Evolutionary conservation across 2,888 invertebrate genomes (phyloP).

Genomic region (Lasioglossum vierecki): DNA sequence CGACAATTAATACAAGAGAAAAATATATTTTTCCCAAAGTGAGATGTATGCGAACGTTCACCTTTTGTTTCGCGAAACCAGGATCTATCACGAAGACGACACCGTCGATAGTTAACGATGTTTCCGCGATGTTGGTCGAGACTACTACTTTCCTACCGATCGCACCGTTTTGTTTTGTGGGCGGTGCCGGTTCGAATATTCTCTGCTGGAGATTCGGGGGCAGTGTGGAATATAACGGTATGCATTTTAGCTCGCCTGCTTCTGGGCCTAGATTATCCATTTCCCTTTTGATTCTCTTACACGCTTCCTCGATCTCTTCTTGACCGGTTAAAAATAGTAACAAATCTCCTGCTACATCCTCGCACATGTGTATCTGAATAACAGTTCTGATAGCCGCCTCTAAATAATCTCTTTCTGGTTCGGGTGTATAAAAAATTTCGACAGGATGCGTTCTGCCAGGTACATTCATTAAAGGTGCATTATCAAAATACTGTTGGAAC

Average conservation of each 20-base stretch:
- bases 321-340: conserved; percentile 95
- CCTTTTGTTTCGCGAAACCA: conserved; percentile 99
- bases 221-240: conserved; percentile 98
- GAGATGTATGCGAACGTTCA: conserved; percentile 12
- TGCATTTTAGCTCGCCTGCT: conserved; percentile 98
- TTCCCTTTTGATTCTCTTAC: conserved; percentile 98
- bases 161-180: conserved; percentile 94
- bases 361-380: conserved; percentile 98
- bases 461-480: conserved; percentile 99
- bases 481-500: conserved; percentile 99
- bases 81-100: conserved; percentile 99
- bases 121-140: conserved; percentile 99
- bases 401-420: conserved; percentile 98
- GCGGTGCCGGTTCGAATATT: conserved; percentile 98
- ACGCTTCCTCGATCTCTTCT: conserved; percentile 99
- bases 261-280: conserved; percentile 98
- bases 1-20: conserved; percentile 19
- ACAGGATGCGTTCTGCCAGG: conserved; percentile 98
- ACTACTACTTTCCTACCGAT: conserved; percentile 97
- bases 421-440: conserved; percentile 99
- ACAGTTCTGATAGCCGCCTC: conserved; percentile 99
- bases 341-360: conserved; percentile 96
- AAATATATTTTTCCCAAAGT: conserved; percentile 3
- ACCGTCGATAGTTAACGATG: conserved; percentile 99
- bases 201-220: conserved; percentile 98